A percentile compares a stretch with the other conserved stretches of the same genome.
phyloP scores from a whole-genome alignment of 2,113 vertebrate species.

The Megalops atlanticus region DNA sequence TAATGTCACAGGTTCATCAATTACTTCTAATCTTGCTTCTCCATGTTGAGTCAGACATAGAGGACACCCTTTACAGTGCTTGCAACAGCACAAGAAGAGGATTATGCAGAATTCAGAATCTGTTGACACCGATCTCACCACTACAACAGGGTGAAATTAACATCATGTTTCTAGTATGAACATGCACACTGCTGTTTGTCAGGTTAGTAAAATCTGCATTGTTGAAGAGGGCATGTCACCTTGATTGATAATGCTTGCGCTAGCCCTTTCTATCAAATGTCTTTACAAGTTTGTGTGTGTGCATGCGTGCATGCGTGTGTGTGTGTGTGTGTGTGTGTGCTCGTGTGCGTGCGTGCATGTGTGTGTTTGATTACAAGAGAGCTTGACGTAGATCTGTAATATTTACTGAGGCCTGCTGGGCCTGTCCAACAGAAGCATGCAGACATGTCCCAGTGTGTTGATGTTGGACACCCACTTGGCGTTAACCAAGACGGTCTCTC shows the following conservation, averaged over 20 bases:
- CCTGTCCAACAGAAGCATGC: not conserved
- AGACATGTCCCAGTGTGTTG: not conserved
- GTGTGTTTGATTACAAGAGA: not conserved
- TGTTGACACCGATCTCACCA: not conserved
- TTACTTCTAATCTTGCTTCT: slow-evolving; percentile 59
- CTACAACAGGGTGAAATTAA: too few relatives aligned
- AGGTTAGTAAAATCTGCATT: too few relatives aligned
- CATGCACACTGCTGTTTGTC: too few relatives aligned
- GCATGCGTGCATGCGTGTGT: too few relatives aligned
- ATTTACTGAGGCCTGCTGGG: not conserved
- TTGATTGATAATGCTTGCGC: too few relatives aligned
- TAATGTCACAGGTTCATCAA: slow-evolving; percentile 53
- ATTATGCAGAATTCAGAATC: not conserved
- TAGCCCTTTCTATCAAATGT: too few relatives aligned
- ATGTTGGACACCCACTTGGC: not conserved
- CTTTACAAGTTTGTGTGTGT: too few relatives aligned
- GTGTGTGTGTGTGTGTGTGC: too few relatives aligned
- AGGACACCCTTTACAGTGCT: slow-evolving; percentile 28
- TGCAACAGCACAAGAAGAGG: slow-evolving; percentile 35
- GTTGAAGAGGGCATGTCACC: too few relatives aligned
- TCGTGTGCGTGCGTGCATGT: too few relatives aligned
- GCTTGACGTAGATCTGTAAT: not conserved
- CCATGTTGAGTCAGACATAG: slow-evolving; percentile 40
- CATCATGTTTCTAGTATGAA: too few relatives aligned
- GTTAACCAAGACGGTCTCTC: not conserved